A percentile compares a stretch with the other conserved stretches of the same genome.
Evolutionary conservation across 2,113 vertebrate species (phyloP).

Genomic region (Lasiurus borealis): DNA sequence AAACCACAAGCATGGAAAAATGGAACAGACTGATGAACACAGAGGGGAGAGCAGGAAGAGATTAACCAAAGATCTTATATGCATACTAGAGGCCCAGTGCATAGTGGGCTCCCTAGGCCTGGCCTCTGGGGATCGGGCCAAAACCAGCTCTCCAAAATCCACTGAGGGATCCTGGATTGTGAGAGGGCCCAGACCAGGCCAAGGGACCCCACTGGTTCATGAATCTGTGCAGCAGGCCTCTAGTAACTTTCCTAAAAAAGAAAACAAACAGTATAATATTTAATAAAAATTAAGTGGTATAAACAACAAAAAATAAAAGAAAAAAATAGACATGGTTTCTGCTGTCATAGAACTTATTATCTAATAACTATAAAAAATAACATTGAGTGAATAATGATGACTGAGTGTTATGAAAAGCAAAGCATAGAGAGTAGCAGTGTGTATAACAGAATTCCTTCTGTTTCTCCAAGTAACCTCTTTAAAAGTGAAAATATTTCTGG

Average conservation of each 20-base stretch:
- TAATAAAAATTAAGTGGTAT: not conserved
- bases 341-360: not conserved
- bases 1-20: no score
- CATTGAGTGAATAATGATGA: not conserved
- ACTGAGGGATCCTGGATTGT: no score
- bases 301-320: not conserved
- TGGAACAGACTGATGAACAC: no score
- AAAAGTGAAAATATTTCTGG: conserved; percentile 19
- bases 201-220: no score
- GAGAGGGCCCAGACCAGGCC: no score
- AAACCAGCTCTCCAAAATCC: no score
- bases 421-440: not conserved
- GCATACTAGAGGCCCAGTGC: no score
- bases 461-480: not conserved
- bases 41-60: no score
- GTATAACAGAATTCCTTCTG: not conserved
- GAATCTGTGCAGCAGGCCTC: no score
- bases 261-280: not conserved
- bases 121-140: no score
- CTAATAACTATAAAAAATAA: not conserved
- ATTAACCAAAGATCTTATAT: no score
- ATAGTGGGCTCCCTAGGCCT: no score
- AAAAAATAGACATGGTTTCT: not conserved
- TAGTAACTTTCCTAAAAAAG: not conserved
- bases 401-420: not conserved